Conservation (phyloP, 1,140 invertebrate species). For the Leptopilina clavipes region DNA sequence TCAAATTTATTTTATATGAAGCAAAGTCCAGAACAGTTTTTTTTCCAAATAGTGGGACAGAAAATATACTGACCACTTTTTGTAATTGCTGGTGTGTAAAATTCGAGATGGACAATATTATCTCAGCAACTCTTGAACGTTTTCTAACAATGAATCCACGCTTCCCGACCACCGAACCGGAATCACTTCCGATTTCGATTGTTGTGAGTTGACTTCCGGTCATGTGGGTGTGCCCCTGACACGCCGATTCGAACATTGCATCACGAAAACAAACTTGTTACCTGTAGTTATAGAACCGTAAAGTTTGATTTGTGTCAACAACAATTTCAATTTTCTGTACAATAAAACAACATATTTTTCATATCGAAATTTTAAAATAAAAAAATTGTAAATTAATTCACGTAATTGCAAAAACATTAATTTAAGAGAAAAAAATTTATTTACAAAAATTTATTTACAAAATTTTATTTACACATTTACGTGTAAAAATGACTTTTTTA, state of each 20-base stretch:
- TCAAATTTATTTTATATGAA: conserved; percentile 51
- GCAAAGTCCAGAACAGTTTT: conserved; percentile 50
- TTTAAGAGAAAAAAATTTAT: too few species aligned
- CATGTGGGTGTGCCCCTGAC: conserved; percentile 51
- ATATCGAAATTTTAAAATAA: too few species aligned
- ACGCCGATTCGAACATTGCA: background rate
- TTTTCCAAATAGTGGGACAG: conserved; percentile 45
- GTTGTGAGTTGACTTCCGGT: conserved; percentile 62
- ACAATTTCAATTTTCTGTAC: background rate
- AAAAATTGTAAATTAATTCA: too few species aligned
- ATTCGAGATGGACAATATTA: conserved; percentile 54
- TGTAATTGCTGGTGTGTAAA: conserved; percentile 48
- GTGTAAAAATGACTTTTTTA: background rate
- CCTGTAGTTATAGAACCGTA: background rate
- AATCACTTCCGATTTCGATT: conserved; percentile 69
- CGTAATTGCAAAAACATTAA: too few species aligned
- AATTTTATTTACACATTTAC: background rate
- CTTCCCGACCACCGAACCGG: conserved; percentile 51
- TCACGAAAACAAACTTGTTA: background rate
- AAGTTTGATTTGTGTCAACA: background rate
- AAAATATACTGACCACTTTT: conserved; percentile 50
- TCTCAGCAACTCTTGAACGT: conserved; percentile 42
- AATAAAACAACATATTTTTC: too few species aligned
- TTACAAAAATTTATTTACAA: too few species aligned
- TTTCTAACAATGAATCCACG: conserved; percentile 51